Base-by-base conservation (phyloP, 1,140 invertebrate species). In the Mycetomoellerius zeteki region DNA sequence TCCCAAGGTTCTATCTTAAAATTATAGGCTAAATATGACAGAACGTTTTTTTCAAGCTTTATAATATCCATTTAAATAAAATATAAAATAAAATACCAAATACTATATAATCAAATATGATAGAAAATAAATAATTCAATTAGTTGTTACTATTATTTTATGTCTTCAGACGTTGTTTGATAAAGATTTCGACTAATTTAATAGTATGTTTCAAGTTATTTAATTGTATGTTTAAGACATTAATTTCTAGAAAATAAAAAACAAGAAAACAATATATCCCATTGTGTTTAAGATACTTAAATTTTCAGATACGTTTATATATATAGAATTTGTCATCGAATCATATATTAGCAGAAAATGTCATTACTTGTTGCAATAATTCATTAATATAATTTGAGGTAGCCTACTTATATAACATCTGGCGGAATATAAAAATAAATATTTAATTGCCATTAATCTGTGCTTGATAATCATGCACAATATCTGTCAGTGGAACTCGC, bases 391-490 rank as follows among this genome's bases (percentile, higher is more conserved):
- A 72, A 58, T 82, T 58, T n/a, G 24, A 82, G 7, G 52, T 73
- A 47, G 14, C 1, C 27, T 56, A 56, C 52, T 52, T 84, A 62
- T 30, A 43, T 73, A 60, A 82, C 12, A 27, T 19, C 30, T 24
- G 12, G 27, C 14, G 8, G 47, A 6, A 60, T 47, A 21, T 43
- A 58, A 73, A 82, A 73, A 60, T 60, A 19, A n/a, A n/a, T 19
- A 1, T 33, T 30, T 33, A 30, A n/a, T n/a, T 47, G 62, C 54
- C 30, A 69, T 54, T 80, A 80, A 80, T 80, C 62, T 54, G 12
- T 27, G 19, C 8, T 7, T 65, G 64, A 69, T 81, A 69, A 56
- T 69, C 21, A 10, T 27, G 37, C 54, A 43, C 54, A 43, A 56
- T 58, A 82, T 43, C 50, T 47, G 14, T 82, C 54, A 47, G 60